phyloP scores from a whole-genome alignment of 2,888 invertebrate genomes.

The Carcina quercana region DNA sequence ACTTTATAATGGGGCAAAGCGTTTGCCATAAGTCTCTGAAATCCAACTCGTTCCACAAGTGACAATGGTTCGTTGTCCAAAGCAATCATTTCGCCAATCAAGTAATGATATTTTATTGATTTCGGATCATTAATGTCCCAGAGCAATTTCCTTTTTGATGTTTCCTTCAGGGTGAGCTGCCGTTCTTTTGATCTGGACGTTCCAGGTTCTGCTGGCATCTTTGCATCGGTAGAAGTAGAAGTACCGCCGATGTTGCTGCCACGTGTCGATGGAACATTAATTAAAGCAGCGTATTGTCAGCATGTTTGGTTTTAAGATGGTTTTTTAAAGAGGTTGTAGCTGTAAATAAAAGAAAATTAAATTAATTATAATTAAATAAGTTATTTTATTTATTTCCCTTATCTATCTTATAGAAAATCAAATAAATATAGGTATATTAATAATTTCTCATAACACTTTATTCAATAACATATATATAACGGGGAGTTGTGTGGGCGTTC shows the following conservation, averaged over 20 bases:
- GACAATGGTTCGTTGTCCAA: constrained; percentile 14
- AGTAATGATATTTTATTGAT: constrained; percentile 16
- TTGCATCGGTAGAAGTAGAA: constrained; percentile 12
- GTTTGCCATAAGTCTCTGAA: constrained; percentile 10
- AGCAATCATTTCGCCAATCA: constrained; percentile 17
- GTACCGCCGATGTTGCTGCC: constrained; percentile 13
- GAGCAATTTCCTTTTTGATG: constrained; percentile 13
- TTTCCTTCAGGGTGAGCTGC: constrained; percentile 8
- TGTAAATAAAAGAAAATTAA: not conserved
- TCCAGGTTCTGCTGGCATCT: constrained; percentile 9
- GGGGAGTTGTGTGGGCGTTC: no score
- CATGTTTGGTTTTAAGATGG: constrained; percentile 17
- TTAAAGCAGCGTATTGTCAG: constrained; percentile 17
- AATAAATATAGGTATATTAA: constrained; percentile 2
- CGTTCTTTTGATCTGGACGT: constrained; percentile 6
- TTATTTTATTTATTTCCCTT: constrained; percentile 2
- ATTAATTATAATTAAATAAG: constrained; percentile 7
- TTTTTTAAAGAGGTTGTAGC: constrained; percentile 11
- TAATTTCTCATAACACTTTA: constrained; percentile 2
- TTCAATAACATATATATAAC: no score
- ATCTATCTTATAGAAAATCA: constrained; percentile 3
- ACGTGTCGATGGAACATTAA: constrained; percentile 14
- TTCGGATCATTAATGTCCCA: constrained; percentile 15
- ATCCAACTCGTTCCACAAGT: constrained; percentile 12
- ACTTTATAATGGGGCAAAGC: constrained; percentile 13